phyloP scores from a whole-genome alignment of 2,113 vertebrate genomes.

The Myxocyprinus asiaticus region DNA sequence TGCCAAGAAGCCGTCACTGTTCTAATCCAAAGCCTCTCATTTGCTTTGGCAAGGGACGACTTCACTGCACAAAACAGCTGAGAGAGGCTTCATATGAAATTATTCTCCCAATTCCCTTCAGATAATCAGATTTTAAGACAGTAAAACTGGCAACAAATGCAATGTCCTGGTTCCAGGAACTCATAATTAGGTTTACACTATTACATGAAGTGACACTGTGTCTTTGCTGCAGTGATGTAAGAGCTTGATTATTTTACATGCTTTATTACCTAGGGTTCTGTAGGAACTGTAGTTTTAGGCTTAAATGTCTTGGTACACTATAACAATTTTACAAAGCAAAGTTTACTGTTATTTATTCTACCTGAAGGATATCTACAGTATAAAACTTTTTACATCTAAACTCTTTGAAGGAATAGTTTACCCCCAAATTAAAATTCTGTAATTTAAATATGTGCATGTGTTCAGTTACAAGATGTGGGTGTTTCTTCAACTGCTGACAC shows the following conservation, averaged over 20 bases:
- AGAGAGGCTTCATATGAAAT: slow-evolving; percentile 33
- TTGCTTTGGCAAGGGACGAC: slow-evolving; percentile 3
- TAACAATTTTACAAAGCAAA: no score
- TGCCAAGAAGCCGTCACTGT: slow-evolving; percentile 39
- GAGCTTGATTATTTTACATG: slow-evolving; percentile 11
- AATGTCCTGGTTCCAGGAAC: slow-evolving; percentile 31
- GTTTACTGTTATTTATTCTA: no score
- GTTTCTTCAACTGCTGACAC: no score
- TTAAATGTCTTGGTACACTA: background rate
- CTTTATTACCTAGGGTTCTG: slow-evolving; percentile 3
- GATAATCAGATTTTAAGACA: slow-evolving; percentile 35
- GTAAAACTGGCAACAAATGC: slow-evolving; percentile 9
- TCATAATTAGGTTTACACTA: background rate
- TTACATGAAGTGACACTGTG: slow-evolving; percentile 29
- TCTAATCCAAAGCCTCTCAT: slow-evolving; percentile 12
- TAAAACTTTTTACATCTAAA: no score
- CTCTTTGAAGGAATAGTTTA: no score
- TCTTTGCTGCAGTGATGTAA: slow-evolving; percentile 5
- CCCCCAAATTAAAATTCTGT: no score
- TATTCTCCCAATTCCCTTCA: slow-evolving; percentile 5
- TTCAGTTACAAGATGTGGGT: no score
- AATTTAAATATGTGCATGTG: no score
- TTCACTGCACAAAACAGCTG: background rate
- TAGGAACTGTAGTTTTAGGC: slow-evolving; percentile 4
- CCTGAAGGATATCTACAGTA: no score